Percentiles rank a stretch among this genome's conserved stretches.
Conservation (phyloP, 2,113 vertebrate species). For the Oreochromis aureus region DNA sequence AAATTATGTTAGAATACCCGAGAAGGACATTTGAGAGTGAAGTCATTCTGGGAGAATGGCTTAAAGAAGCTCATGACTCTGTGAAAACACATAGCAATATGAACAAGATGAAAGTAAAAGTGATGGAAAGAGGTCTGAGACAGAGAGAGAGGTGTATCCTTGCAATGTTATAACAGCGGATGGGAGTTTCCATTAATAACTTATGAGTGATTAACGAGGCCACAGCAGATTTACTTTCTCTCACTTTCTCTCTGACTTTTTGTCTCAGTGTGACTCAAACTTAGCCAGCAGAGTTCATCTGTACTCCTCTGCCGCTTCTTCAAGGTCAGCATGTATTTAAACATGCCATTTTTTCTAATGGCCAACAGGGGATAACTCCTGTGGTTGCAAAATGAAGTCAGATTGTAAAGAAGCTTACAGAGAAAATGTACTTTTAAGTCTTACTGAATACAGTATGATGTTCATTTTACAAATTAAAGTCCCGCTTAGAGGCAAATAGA, state of each 20-base stretch:
- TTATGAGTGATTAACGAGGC: constrained; percentile 30
- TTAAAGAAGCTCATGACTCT: neutral
- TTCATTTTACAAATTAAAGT: neutral
- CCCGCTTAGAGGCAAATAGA: neutral
- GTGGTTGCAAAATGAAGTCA: neutral
- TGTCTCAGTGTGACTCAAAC: neutral
- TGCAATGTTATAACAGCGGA: neutral
- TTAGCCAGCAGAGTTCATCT: neutral
- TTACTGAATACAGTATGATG: neutral
- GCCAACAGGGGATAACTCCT: neutral
- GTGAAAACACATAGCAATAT: neutral
- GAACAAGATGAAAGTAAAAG: neutral
- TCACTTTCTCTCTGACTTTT: neutral
- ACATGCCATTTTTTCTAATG: neutral
- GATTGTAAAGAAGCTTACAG: neutral
- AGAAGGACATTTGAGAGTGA: neutral
- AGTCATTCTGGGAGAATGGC: neutral
- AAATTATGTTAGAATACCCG: neutral
- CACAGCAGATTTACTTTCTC: neutral
- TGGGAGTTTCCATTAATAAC: constrained; percentile 38
- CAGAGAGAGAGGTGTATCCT: neutral
- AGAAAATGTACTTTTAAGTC: neutral
- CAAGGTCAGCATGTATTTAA: constrained; percentile 2
- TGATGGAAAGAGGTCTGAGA: neutral
- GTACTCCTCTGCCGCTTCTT: neutral